These are phyloP conservation scores for Gouania willdenowi DNA, from an alignment of 2,797 vertebrate species.

Conservation along the genomic window DNA sequence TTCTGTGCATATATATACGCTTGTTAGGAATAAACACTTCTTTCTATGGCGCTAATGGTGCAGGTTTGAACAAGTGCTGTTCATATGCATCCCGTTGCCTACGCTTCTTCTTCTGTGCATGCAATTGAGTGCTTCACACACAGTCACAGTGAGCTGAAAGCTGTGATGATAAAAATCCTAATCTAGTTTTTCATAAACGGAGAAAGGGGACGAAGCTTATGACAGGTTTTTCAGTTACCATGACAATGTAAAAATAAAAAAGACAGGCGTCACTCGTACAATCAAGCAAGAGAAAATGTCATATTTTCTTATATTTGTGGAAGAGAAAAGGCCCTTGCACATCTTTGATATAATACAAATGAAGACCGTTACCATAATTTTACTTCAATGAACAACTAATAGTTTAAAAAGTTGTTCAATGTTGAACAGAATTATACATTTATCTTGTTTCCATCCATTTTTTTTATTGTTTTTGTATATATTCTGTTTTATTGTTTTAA, in stretches of 20 bases:
- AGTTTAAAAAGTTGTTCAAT: too few species aligned
- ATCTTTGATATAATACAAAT: slow-evolving; percentile 34
- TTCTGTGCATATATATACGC: slow-evolving; percentile 1
- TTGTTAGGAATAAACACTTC: slow-evolving; percentile 45
- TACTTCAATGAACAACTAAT: too few species aligned
- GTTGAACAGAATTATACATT: too few species aligned
- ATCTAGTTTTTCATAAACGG: slow-evolving; percentile 73
- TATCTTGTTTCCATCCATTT: too few species aligned
- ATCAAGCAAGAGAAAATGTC: slow-evolving; percentile 41
- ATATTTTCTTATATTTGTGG: slow-evolving; percentile 18
- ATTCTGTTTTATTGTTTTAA: too few species aligned
- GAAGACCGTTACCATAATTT: slow-evolving; percentile 30
- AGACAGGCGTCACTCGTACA: slow-evolving; percentile 52
- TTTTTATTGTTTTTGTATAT: too few species aligned
- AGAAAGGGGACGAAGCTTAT: slow-evolving; percentile 61
- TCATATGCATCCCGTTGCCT: slow-evolving; percentile 41
- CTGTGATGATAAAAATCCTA: slow-evolving; percentile 66
- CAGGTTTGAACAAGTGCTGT: too few species aligned
- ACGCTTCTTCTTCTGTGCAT: slow-evolving; percentile 7
- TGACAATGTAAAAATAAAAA: slow-evolving; percentile 69
- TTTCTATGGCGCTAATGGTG: slow-evolving; percentile 52
- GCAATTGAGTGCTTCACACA: slow-evolving; percentile 51
- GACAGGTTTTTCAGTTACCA: slow-evolving; percentile 65
- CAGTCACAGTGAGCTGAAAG: slow-evolving; percentile 48
- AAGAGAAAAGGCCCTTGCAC: slow-evolving; percentile 13